phyloP scores from a whole-genome alignment of 1,140 invertebrate species.

The Musca domestica region DNA sequence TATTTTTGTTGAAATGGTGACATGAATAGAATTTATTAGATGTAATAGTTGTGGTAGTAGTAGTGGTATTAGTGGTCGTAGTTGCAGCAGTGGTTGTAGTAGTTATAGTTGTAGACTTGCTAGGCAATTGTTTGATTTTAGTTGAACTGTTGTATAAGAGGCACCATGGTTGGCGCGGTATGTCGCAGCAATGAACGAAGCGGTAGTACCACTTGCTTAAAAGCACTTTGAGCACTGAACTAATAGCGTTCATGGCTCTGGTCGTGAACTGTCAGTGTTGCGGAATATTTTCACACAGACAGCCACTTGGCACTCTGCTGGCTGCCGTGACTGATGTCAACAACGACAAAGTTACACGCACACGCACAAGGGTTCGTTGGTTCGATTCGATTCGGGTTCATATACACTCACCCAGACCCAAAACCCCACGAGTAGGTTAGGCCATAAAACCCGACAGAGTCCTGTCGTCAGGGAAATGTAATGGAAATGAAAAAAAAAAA shows the following conservation, averaged over 20 bases:
- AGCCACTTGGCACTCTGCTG: slow-evolving; percentile 4
- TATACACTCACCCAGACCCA: background rate
- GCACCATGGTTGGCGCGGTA: background rate
- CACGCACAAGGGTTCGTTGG: background rate
- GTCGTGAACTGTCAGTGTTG: slow-evolving; percentile 40
- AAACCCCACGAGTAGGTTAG: background rate
- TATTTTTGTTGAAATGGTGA: background rate
- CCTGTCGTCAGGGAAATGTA: background rate
- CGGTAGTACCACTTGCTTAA: slow-evolving; percentile 30
- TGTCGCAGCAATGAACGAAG: slow-evolving; percentile 9
- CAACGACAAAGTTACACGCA: background rate
- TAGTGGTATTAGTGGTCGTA: slow-evolving; percentile 9
- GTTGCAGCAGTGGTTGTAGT: slow-evolving; percentile 24
- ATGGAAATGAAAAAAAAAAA: no score
- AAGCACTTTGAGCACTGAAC: slow-evolving; percentile 34
- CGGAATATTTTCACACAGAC: slow-evolving; percentile 24
- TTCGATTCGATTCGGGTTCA: no score
- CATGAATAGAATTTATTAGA: background rate
- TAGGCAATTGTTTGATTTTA: slow-evolving; percentile 5
- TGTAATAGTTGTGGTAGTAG: background rate
- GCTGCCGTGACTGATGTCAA: slow-evolving; percentile 27
- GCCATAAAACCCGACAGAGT: background rate
- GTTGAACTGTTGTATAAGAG: slow-evolving; percentile 6
- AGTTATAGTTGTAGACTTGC: background rate
- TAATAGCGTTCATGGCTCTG: slow-evolving; percentile 36